Conservation (phyloP, 2,113 vertebrate species). For the Columba livia region DNA sequence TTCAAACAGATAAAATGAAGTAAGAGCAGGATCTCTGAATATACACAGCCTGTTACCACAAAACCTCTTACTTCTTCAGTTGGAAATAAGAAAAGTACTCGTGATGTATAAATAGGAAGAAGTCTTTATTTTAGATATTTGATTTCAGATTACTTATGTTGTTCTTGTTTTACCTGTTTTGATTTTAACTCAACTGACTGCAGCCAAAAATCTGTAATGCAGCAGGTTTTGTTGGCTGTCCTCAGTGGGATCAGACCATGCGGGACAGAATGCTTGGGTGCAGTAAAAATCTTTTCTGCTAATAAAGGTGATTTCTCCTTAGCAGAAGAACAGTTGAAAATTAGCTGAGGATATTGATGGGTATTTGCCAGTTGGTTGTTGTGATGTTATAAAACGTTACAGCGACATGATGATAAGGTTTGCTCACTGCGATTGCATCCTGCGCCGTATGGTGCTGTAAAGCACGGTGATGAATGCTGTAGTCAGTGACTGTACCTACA, state of each 20-base stretch:
- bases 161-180: background rate
- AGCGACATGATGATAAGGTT: too few species aligned
- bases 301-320: background rate
- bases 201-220: background rate
- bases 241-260: background rate
- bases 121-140: background rate
- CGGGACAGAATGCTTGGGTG: background rate
- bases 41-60: background rate
- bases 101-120: background rate
- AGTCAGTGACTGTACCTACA: too few species aligned
- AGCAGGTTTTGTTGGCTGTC: background rate
- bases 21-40: background rate
- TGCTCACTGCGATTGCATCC: too few species aligned
- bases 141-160: background rate
- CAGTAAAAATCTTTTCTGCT: background rate
- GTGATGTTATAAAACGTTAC: too few species aligned
- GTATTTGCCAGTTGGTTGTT: background rate
- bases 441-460: too few species aligned
- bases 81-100: background rate
- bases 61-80: background rate
- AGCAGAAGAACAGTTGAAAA: background rate
- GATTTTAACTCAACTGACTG: background rate
- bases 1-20: background rate
- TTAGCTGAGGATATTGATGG: background rate
- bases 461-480: too few species aligned